These are phyloP conservation scores for Platygyra sinensis DNA, from an alignment of 64 coral and sea anemone species.

Conservation along the genomic window DNA sequence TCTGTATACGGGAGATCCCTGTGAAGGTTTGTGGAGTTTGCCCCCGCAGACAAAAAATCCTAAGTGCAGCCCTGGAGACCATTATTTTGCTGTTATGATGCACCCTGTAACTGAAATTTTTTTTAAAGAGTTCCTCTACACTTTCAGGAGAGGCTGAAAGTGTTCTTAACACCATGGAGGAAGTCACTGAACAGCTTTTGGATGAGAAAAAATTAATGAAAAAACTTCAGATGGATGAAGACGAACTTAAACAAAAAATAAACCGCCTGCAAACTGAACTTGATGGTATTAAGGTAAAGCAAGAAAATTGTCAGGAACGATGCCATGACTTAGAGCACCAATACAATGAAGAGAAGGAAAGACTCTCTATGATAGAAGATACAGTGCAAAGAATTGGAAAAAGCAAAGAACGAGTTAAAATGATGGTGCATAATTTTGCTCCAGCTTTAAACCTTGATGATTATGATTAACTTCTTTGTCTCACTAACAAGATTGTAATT, in stretches of 20 bases:
- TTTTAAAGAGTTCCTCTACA: background rate
- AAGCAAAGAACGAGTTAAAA: slow-evolving; percentile 92
- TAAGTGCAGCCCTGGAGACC: too few relatives aligned
- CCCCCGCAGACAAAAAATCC: too few relatives aligned
- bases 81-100: background rate
- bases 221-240: slow-evolving; percentile 77
- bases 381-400: slow-evolving; percentile 92
- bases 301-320: slow-evolving; percentile 57
- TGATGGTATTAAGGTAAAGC: slow-evolving; percentile 49
- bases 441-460: slow-evolving; percentile 84
- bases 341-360: slow-evolving; percentile 91
- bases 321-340: slow-evolving; percentile 73
- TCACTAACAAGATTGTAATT: background rate
- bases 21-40: too few relatives aligned
- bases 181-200: slow-evolving; percentile 85
- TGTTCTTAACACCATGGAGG: slow-evolving; percentile 85
- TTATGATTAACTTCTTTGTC: slow-evolving; percentile 25
- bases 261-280: slow-evolving; percentile 76
- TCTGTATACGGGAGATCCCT: too few relatives aligned
- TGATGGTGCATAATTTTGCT: slow-evolving; percentile 96
- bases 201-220: slow-evolving; percentile 91
- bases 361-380: slow-evolving; percentile 88
- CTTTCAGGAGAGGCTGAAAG: slow-evolving; percentile 82
- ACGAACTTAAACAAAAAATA: slow-evolving; percentile 73
- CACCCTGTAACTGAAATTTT: background rate